A percentile compares a stretch with the other conserved stretches of the same genome.
Conservation (phyloP, 2,797 vertebrate species). For the Ateles fusciceps region DNA sequence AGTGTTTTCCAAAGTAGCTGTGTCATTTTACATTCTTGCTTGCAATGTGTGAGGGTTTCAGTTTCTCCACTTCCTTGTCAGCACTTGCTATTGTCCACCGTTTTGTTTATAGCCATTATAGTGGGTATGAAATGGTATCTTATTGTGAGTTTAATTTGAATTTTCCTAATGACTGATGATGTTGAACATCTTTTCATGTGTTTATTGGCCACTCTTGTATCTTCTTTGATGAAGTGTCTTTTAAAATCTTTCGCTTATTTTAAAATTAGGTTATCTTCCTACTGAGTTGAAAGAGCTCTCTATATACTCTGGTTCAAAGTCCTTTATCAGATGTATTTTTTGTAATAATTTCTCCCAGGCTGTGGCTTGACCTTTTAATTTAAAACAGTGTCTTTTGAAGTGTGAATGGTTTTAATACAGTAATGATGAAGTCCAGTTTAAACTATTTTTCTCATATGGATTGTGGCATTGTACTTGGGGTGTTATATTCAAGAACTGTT, state of each 20-base stretch:
- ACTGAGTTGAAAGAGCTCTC: background rate
- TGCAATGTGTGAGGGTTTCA: background rate
- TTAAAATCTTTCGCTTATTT: background rate
- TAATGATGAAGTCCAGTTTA: background rate
- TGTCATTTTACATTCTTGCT: background rate
- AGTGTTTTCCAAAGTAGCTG: background rate
- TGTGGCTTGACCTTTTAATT: background rate
- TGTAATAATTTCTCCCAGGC: background rate
- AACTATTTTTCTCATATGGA: background rate
- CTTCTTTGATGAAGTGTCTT: background rate
- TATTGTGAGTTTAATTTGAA: background rate
- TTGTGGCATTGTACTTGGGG: background rate
- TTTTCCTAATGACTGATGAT: background rate
- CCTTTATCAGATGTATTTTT: background rate
- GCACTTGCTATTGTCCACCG: background rate
- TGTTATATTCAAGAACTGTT: background rate
- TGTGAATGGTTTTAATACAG: background rate
- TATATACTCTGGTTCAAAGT: background rate
- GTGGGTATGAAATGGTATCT: background rate
- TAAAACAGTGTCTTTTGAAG: background rate
- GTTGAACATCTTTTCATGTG: background rate
- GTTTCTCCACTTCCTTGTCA: background rate
- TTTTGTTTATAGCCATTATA: background rate
- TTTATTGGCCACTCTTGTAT: background rate
- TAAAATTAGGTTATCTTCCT: slow-evolving; percentile 3